Conservation (phyloP, 2,797 vertebrate species). For the Molothrus aeneus region DNA sequence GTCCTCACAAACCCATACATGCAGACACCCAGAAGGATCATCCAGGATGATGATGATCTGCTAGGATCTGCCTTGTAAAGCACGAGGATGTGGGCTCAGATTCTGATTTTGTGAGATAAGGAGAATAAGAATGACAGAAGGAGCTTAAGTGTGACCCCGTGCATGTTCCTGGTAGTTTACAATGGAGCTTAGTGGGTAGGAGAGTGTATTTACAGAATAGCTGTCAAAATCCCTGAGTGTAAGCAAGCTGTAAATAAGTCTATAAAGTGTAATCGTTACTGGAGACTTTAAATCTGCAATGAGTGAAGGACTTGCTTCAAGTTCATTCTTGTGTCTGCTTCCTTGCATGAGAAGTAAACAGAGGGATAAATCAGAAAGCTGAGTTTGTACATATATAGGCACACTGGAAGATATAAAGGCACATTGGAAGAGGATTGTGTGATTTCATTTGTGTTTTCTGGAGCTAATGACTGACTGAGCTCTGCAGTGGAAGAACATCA, state of each 20-base stretch:
- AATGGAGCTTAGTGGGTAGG: constrained; percentile 47
- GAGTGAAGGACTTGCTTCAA: constrained; percentile 36
- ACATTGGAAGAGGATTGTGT: not conserved
- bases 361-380: constrained; percentile 18
- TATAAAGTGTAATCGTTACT: constrained; percentile 26
- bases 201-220: constrained; percentile 43
- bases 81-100: not conserved
- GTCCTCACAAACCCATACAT: not conserved
- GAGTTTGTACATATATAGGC: not conserved
- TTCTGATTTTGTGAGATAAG: constrained; percentile 44
- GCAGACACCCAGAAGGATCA: not conserved
- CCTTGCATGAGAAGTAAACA: constrained; percentile 9
- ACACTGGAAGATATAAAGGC: not conserved
- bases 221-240: constrained; percentile 50
- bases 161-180: constrained; percentile 35
- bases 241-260: constrained; percentile 58
- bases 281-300: constrained; percentile 38
- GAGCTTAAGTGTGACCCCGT: constrained; percentile 25
- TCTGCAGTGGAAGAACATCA: constrained; percentile 34
- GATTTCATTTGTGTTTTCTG: not conserved
- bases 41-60: not conserved
- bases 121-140: constrained; percentile 1
- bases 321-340: constrained; percentile 20
- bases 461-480: not conserved
- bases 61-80: not conserved